Evolutionary conservation across 2,888 invertebrate genomes (phyloP), one percentile per base, ranked within the genome.

Genomic region (Pseudococcus viburni): DNA sequence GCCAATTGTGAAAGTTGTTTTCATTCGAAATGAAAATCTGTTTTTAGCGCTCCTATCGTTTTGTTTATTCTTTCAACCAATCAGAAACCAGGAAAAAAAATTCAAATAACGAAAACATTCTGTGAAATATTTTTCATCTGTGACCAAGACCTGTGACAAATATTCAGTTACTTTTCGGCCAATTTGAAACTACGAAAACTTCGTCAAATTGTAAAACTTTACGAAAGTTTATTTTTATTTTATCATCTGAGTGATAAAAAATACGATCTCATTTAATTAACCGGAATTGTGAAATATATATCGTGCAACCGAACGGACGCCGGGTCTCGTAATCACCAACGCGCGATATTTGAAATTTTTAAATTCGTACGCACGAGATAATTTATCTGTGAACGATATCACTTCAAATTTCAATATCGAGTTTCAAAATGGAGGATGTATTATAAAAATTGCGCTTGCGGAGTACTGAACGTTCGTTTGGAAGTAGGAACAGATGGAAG

Each of bases 381-480:
- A 33, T 80, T 80, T 42, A 42, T 86, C 86, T 86, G 86, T 86
- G 86, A 77, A 48, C 77, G 77, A 77, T 86, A 86, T 86, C 86
- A 86, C 22, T 64, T n/a, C 80, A 55, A 87, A 86, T 39, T 64
- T n/a, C 80, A 80, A 87, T 87, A 87, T 87, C 87, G 73, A 87
- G 87, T 87, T 87, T 87, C 87, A 87, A 87, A 77, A 87, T 87
- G 87, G 87, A 87, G 87, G 77, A 87, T 80, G 80, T 26, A 87
- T 55, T 87, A 77, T 80, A 48, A 80, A 80, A 15, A 77, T 87
- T 33, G 87, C 77, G 87, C 87, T 77, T 77, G 87, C 87, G 87
- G 87, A 80, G 87, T 87, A 77, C 51, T 22, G 51, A 80, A 12
- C 26, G 51, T 77, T 26, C 87, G 87, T 87, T 87, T 11, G 19